Evolutionary conservation across 2,797 vertebrate species (phyloP).

Genomic region (Gallinago stenura): DNA sequence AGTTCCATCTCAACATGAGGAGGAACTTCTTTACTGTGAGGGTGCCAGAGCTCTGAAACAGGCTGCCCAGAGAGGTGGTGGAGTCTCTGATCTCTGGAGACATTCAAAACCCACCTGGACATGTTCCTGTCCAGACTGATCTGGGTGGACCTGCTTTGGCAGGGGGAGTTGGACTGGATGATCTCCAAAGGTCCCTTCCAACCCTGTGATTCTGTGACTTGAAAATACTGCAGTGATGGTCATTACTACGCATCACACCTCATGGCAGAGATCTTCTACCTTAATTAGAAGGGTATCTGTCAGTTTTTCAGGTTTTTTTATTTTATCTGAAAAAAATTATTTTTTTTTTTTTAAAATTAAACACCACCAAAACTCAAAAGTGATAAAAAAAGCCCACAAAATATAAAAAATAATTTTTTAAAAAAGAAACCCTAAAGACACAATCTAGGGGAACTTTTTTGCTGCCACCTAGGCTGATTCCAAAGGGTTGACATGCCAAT

Average conservation of each 20-base stretch:
- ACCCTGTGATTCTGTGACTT: too few species aligned
- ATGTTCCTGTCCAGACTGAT: too few species aligned
- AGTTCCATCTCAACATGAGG: too few species aligned
- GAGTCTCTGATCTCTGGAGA: too few species aligned
- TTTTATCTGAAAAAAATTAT: neutral
- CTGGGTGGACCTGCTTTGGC: too few species aligned
- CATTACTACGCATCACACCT: rapidly evolving
- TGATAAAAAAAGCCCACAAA: neutral
- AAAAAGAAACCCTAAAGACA: neutral
- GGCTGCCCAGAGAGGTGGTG: too few species aligned
- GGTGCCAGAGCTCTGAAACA: too few species aligned
- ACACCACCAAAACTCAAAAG: neutral
- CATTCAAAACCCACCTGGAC: too few species aligned
- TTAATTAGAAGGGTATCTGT: neutral
- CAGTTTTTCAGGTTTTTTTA: neutral
- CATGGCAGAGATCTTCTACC: neutral
- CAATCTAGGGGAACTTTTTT: neutral
- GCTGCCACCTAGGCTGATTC: neutral
- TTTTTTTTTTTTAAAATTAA: too few species aligned
- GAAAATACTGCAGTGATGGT: neutral
- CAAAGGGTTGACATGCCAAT: slow-evolving; percentile 27
- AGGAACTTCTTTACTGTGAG: too few species aligned
- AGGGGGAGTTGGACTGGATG: too few species aligned
- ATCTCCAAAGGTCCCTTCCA: too few species aligned
- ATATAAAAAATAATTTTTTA: neutral